Evolutionary conservation across 2,113 vertebrate species (phyloP), one percentile per base, ranked within the genome.

Genomic region (Scomber scombrus): DNA sequence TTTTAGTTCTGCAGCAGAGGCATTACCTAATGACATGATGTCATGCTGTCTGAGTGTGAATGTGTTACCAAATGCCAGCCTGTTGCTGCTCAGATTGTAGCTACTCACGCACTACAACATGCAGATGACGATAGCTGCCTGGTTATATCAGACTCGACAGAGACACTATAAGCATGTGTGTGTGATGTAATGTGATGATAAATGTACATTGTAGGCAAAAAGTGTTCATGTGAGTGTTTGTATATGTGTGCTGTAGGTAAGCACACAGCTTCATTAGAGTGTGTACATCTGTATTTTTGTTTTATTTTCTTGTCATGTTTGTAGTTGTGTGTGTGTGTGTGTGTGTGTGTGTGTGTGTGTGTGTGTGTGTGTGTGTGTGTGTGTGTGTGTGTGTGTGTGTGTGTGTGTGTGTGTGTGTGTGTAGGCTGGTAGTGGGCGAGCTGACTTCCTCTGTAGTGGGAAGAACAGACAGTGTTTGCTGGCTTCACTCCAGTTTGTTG

Each of bases 361-460:
- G 23, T 23, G 23, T 23, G 23, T 23, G 23, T 23, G 23, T 23
- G 23, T 23, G 23, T 23, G 23, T 23, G 23, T 23, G 23, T 78
- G 12, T 19, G 31, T 7, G 31, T 34, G 31, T 34, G 31, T 82
- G 21, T 70, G 11, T 81, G 21, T 71, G 47, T 60, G 29, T 70
- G 50, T 73, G 40, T 14, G 29, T 63, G 46, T 51, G 56, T 77
- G 45, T 68, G 52, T 80, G 73, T 63, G 49, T 62, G 80, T 11
- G 84, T 67, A 80, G 70, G 82, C 47, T 71, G 72, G 31, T 63
- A 49, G 80, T 87, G 84, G 87, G 88, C 8, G 55, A 80, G 21
- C 55, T 78, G 62, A 80, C 84, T 89, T 91, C 89, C 91, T 87
- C 73, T 75, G 77, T 75, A 54, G 82, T 89, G 82, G 87, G 85